Evolutionary conservation across 64 coral and sea anemone genomes (phyloP), one percentile per base, ranked within the genome.

Genomic region (Montipora sp.): DNA sequence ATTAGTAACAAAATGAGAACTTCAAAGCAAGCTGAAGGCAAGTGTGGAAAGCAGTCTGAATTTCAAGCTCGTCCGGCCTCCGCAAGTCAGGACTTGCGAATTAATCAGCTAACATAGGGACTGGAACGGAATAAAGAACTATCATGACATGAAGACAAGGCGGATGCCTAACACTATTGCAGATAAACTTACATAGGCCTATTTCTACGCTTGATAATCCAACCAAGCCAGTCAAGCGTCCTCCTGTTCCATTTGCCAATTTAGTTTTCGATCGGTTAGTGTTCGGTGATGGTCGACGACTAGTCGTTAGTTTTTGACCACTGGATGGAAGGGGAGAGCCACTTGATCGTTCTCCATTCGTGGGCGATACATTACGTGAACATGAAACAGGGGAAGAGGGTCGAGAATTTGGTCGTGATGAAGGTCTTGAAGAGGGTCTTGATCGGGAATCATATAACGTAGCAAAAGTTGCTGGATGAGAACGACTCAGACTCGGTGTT

Each of bases 401-500:
- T 18, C 95, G 83, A 16, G 92, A 94, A 75, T 81, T 88, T 44
- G 80, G 46, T 50, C 88, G 80, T 23, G 95, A 98, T 2, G 95
- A 87, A 12, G 92, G 55, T 49, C 95, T 93, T 75, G 95, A 97
- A 16, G 95, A 93, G n/a, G 95, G 95, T 14, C 91, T 73, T 51
- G 95, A 96, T 71, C 90, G 85, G 2, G 90, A 96, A 36, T 94
- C 88, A 20, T 95, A 91, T 47, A 81, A 92, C n/a, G 88, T 94
- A 3, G 78, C 85, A 83, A 71, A 98, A 12, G 95, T 92, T 2
- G 89, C 95, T 15, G 95, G 95, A 48, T 98, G 92, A 48, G 95
- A 92, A 7, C 95, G 92, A 46, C 92, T 94, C 57, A 98, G 89
- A 61, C 95, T 98, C 48, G 95, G 95, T 5, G 92, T 98, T 16